Evolutionary conservation across 2,113 vertebrate species (phyloP).

Genomic region (Naja naja): DNA sequence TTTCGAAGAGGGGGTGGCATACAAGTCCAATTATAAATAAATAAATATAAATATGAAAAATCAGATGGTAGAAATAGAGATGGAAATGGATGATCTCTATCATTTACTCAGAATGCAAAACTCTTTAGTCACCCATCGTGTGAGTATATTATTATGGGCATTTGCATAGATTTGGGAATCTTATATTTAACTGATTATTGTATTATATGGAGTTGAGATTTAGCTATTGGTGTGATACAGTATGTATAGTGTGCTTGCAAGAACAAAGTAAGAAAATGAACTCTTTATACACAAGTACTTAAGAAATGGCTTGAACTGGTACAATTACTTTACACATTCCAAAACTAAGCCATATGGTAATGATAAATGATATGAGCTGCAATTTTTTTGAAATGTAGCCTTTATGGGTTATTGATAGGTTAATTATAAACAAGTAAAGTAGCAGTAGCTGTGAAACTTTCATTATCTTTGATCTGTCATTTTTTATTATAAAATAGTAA

Average conservation of each 20-base stretch:
- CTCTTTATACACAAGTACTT: slow-evolving; percentile 26
- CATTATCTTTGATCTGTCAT: not conserved
- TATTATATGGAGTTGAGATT: slow-evolving; percentile 24
- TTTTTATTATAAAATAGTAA: not conserved
- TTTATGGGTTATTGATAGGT: slow-evolving; percentile 6
- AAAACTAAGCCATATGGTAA: slow-evolving; percentile 1
- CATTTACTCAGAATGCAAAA: slow-evolving; percentile 55
- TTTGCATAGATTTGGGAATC: slow-evolving; percentile 60
- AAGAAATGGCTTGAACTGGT: slow-evolving; percentile 15
- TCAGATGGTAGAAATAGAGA: slow-evolving; percentile 34
- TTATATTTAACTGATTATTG: slow-evolving; percentile 55
- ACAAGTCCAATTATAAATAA: too few species aligned
- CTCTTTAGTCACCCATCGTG: slow-evolving; percentile 56
- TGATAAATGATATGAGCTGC: slow-evolving; percentile 19
- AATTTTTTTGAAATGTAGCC: not conserved
- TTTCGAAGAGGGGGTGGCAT: too few species aligned
- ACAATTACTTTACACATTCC: slow-evolving; percentile 2
- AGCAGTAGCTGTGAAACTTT: not conserved
- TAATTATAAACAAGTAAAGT: slow-evolving; percentile 33
- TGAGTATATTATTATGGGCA: slow-evolving; percentile 56
- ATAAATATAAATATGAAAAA: not conserved
- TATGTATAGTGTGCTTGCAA: not conserved
- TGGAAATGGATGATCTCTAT: slow-evolving; percentile 32
- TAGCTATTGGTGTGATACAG: slow-evolving; percentile 58
- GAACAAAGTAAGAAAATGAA: slow-evolving; percentile 32